phyloP scores from a whole-genome alignment of 2,797 vertebrate genomes.

The Podarcis lilfordi region DNA sequence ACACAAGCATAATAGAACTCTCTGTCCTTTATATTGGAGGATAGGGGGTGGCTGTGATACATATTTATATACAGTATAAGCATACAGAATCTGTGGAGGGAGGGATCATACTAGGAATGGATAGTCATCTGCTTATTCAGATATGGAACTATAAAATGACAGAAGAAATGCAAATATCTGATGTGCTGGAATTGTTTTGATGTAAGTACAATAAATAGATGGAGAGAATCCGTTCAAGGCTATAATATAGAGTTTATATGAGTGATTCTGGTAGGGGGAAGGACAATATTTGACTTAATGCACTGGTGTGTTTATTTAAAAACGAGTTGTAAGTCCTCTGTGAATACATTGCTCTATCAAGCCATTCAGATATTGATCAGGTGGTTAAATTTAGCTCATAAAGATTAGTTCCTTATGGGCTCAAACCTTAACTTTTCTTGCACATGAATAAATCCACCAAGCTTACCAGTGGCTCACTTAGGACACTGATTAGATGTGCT shows the following conservation, averaged over 20 bases:
- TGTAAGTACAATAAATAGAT: not conserved
- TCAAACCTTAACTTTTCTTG: not conserved
- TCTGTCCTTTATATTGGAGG: no score
- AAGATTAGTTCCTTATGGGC: not conserved
- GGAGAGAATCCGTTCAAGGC: no score
- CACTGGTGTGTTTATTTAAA: not conserved
- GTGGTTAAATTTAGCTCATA: not conserved
- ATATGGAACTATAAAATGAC: not conserved
- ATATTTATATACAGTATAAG: no score
- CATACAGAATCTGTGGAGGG: constrained; percentile 21
- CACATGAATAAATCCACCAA: not conserved
- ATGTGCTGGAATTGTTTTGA: not conserved
- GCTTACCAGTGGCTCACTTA: not conserved
- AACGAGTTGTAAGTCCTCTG: not conserved
- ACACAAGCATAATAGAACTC: no score
- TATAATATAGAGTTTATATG: not conserved
- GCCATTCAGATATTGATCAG: not conserved
- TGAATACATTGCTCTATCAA: not conserved
- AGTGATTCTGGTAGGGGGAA: not conserved
- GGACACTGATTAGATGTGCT: not conserved
- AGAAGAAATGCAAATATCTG: not conserved
- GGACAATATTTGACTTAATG: not conserved
- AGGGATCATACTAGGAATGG: constrained; percentile 20
- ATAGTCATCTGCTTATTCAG: not conserved
- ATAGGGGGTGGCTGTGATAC: no score